A percentile compares a stretch with the other conserved stretches of the same genome.
phyloP scores from a whole-genome alignment of 1,140 invertebrate species.

The Latrodectus geometricus region DNA sequence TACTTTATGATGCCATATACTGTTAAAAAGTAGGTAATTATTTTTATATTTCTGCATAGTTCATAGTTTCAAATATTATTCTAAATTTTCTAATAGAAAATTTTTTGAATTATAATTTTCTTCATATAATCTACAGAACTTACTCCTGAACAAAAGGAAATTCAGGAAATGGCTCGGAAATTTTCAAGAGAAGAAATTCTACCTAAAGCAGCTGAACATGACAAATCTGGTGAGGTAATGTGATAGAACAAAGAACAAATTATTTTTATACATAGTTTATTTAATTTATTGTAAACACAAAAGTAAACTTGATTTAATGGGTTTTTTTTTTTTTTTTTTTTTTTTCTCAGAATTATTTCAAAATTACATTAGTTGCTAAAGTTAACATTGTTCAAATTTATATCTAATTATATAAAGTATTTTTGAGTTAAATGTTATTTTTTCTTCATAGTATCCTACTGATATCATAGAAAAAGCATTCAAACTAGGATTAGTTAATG shows the following conservation, averaged over 20 bases:
- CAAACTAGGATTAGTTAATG: conserved; percentile 88
- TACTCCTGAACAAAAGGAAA: conserved; percentile 70
- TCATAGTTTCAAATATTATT: no score
- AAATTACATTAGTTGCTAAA: not conserved
- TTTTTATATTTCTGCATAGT: no score
- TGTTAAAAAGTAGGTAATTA: no score
- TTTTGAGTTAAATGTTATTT: not conserved
- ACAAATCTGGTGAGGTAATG: conserved; percentile 73
- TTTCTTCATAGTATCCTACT: conserved; percentile 81
- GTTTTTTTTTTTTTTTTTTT: not conserved
- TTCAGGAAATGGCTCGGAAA: conserved; percentile 72
- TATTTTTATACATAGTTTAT: no score
- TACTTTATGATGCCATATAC: no score
- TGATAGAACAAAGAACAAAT: conserved; percentile 4
- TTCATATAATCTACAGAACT: conserved; percentile 46
- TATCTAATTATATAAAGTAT: not conserved
- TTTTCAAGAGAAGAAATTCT: conserved; percentile 74
- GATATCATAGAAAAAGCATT: conserved; percentile 95
- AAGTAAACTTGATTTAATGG: not conserved
- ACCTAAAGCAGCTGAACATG: conserved; percentile 73
- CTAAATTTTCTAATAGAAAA: no score
- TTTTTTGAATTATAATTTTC: no score
- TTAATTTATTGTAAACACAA: no score
- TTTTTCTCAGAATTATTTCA: not conserved
- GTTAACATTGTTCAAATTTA: not conserved